Evolutionary conservation across 2,888 invertebrate genomes (phyloP).

Genomic region (Thereva nobilitata): DNA sequence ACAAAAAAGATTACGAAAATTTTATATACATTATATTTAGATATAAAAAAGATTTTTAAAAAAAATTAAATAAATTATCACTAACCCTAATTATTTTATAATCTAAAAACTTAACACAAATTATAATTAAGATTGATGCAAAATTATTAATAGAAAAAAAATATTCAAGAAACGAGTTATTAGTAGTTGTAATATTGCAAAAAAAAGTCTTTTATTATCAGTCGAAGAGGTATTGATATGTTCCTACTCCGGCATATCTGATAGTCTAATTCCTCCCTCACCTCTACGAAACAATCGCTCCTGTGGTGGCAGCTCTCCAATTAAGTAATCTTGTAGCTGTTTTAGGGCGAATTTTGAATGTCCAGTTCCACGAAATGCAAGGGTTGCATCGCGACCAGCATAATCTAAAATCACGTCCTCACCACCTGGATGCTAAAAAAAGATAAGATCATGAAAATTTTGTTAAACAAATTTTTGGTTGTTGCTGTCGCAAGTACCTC

Average conservation of each 20-base stretch:
- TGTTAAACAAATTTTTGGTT: background rate
- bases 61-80: no score
- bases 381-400: conserved; percentile 82
- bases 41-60: no score
- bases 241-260: conserved; percentile 53
- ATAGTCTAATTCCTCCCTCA: conserved; percentile 47
- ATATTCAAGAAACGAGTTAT: no score
- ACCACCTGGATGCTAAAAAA: conserved; percentile 78
- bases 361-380: conserved; percentile 79
- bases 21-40: no score
- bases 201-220: no score
- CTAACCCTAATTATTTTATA: no score
- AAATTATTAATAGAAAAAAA: no score
- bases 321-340: conserved; percentile 69
- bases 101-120: no score
- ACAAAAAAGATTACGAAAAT: no score
- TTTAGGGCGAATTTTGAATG: conserved; percentile 71
- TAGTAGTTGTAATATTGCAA: no score
- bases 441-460: conserved; percentile 14
- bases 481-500: conserved; percentile 60
- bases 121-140: no score
- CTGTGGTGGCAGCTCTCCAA: conserved; percentile 74
- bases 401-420: conserved; percentile 79
- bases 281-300: conserved; percentile 71
- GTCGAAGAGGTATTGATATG: background rate